These are phyloP conservation scores for Scatophagus argus DNA, from an alignment of 2,113 vertebrate species.

Conservation along the genomic window DNA sequence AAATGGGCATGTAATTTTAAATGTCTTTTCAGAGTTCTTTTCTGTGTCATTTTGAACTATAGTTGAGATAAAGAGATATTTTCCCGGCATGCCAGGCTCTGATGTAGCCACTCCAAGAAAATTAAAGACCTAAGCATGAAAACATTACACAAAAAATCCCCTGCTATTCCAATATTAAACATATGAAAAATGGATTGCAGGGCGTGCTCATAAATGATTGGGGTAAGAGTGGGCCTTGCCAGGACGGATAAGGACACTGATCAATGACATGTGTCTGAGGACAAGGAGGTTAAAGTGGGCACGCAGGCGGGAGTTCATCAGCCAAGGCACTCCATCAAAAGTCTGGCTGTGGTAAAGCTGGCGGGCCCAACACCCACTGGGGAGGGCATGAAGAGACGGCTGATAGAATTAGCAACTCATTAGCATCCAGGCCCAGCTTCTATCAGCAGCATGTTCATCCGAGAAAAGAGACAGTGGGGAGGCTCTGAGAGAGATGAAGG, in stretches of 20 bases:
- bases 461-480: slow-evolving; percentile 47
- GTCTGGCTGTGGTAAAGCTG: slow-evolving; percentile 42
- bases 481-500: slow-evolving; percentile 3
- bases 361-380: slow-evolving; percentile 49
- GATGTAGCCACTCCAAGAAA: not conserved
- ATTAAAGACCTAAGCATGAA: slow-evolving; percentile 1
- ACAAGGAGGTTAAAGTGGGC: slow-evolving; percentile 63
- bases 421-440: slow-evolving; percentile 71
- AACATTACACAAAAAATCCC: slow-evolving; percentile 13
- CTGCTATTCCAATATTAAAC: slow-evolving; percentile 18
- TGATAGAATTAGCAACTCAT: slow-evolving; percentile 81
- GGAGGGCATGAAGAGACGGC: slow-evolving; percentile 51
- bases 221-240: slow-evolving; percentile 21
- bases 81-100: not conserved
- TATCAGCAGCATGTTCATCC: slow-evolving; percentile 53
- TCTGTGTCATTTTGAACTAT: not conserved
- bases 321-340: slow-evolving; percentile 71
- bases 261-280: slow-evolving; percentile 61
- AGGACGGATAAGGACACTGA: slow-evolving; percentile 53
- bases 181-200: slow-evolving; percentile 28
- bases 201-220: slow-evolving; percentile 36
- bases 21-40: not conserved
- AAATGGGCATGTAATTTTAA: not conserved
- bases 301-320: slow-evolving; percentile 60
- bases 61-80: not conserved